These are phyloP conservation scores for Darevskia nairensis DNA, from an alignment of 2,797 vertebrate species.

Conservation along the genomic window DNA sequence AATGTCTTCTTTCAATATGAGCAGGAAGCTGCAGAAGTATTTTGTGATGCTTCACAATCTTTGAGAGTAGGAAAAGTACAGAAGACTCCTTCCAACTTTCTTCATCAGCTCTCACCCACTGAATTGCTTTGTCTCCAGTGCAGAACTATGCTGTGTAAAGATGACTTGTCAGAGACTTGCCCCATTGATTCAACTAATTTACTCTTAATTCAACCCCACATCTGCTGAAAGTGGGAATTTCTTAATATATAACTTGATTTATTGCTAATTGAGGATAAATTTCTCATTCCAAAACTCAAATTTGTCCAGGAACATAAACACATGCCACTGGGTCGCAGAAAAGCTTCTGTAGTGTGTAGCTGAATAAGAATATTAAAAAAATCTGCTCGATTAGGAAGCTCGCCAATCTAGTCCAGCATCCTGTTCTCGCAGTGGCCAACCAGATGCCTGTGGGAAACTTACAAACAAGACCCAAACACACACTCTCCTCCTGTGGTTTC, in stretches of 20 bases:
- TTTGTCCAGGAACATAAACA: neutral
- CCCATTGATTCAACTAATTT: neutral
- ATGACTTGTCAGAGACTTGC: neutral
- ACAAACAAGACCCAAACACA: too few relatives aligned
- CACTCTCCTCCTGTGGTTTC: too few relatives aligned
- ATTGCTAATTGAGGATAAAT: conserved; percentile 19
- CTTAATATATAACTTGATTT: conserved; percentile 29
- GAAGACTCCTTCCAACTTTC: neutral
- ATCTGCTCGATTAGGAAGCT: too few relatives aligned
- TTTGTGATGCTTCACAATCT: neutral
- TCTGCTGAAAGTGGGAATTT: conserved; percentile 32
- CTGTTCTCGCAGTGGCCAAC: too few relatives aligned
- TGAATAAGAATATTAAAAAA: neutral
- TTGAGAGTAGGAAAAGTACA: neutral
- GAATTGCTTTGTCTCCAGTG: neutral
- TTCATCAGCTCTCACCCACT: neutral
- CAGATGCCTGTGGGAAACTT: too few relatives aligned
- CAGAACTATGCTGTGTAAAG: neutral
- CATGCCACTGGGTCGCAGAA: neutral
- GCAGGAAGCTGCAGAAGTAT: conserved; percentile 28
- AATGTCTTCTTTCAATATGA: conserved; percentile 43
- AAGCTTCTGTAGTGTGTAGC: neutral
- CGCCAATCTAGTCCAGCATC: too few relatives aligned
- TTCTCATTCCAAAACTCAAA: neutral
- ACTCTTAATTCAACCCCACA: neutral